Conservation (phyloP, 2,797 vertebrate species). For the Sebastes goodei region DNA sequence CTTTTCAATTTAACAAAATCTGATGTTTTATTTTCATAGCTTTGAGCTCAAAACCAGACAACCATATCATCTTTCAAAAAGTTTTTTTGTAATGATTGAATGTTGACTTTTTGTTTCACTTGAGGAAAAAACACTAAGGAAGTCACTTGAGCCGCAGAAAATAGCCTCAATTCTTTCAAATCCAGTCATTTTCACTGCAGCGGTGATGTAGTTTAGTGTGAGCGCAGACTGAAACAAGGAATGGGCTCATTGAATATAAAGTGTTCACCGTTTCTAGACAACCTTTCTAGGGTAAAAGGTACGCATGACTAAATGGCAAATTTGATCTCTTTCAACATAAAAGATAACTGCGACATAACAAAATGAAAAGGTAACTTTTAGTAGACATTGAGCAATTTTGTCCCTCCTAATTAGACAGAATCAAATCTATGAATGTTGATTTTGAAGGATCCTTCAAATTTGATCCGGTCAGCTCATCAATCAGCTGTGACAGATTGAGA, state of each 20-base stretch:
- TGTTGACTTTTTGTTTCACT: neutral
- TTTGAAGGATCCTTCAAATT: neutral
- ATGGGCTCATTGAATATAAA: too few relatives aligned
- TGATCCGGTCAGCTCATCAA: neutral
- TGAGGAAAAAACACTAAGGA: neutral
- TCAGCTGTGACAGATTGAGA: neutral
- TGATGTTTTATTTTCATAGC: neutral
- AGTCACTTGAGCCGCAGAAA: neutral
- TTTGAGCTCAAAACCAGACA: neutral
- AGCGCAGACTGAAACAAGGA: neutral
- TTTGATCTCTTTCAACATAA: neutral
- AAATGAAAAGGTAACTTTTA: neutral
- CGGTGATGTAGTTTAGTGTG: neutral
- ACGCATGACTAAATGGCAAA: neutral
- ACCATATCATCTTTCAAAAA: neutral
- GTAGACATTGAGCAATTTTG: neutral
- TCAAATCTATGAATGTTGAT: neutral
- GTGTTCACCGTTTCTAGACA: neutral
- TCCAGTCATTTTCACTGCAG: neutral
- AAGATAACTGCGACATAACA: neutral
- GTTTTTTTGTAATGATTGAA: neutral
- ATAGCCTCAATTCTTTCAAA: neutral
- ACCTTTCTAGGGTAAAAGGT: neutral
- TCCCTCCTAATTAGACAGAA: neutral
- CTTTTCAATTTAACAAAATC: neutral